Percentiles rank a stretch among this genome's conserved stretches.
phyloP scores from a whole-genome alignment of 2,888 invertebrate genomes.

The Entomobrya multifasciata region DNA sequence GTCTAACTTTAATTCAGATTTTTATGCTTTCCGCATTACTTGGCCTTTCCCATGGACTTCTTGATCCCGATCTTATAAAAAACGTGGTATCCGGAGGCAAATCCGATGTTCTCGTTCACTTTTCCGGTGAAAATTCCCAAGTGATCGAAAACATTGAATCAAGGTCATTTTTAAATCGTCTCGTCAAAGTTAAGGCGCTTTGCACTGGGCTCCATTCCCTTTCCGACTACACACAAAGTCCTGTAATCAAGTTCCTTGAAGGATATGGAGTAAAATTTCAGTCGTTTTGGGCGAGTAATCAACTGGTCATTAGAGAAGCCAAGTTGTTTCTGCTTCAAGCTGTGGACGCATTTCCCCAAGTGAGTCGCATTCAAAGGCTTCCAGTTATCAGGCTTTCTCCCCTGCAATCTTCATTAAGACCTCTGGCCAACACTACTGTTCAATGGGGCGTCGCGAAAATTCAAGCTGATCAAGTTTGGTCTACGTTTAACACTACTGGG shows the following conservation, averaged over 20 bases:
- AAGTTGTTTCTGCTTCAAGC: constrained; percentile 13
- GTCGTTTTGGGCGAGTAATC: constrained; percentile 54
- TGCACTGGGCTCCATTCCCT: neutral
- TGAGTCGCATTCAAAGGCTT: constrained; percentile 41
- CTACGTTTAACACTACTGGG: constrained; percentile 28
- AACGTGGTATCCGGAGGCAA: neutral
- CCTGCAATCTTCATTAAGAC: neutral
- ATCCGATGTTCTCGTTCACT: constrained; percentile 25
- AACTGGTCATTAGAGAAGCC: constrained; percentile 34
- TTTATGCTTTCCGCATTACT: neutral
- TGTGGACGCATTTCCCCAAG: constrained; percentile 36
- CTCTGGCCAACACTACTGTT: neutral
- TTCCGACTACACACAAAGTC: neutral
- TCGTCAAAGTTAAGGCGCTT: constrained; percentile 6
- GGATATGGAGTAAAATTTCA: neutral
- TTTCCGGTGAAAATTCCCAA: constrained; percentile 14
- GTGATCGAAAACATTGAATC: constrained; percentile 8
- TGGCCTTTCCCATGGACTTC: neutral
- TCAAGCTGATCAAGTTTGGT: constrained; percentile 59
- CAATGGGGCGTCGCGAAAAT: constrained; percentile 54
- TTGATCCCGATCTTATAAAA: neutral
- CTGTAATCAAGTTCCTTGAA: neutral
- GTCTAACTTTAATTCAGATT: neutral
- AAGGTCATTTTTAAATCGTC: neutral
- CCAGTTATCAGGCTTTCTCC: constrained; percentile 29